Evolutionary conservation across 1,140 invertebrate species (phyloP).

Genomic region (Ctenoplectra terminalis): DNA sequence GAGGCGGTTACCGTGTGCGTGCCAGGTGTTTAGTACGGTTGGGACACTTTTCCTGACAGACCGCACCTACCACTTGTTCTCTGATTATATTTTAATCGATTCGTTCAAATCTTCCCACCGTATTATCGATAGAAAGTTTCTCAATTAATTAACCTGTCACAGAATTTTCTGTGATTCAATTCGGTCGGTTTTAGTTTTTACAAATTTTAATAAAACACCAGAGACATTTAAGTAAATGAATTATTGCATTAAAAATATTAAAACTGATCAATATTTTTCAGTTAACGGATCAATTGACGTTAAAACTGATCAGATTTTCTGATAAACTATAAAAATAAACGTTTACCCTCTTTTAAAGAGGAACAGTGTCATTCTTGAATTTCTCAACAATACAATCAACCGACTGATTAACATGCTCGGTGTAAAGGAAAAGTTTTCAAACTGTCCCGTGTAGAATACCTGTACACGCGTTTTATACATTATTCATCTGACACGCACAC

Average conservation of each 20-base stretch:
- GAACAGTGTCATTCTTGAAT: neutral
- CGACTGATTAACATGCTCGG: neutral
- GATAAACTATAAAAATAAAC: neutral
- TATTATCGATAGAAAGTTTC: neutral
- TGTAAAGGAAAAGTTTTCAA: constrained; percentile 5
- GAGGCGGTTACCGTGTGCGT: constrained; percentile 5
- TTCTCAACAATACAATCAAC: neutral
- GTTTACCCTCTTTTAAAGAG: neutral
- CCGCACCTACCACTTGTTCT: neutral
- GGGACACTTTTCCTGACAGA: neutral
- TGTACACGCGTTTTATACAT: no score
- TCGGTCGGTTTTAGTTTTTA: no score
- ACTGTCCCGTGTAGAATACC: neutral
- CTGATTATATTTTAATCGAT: neutral
- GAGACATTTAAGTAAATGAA: no score
- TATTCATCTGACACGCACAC: constrained; percentile 26
- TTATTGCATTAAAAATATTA: no score
- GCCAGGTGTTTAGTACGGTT: neutral
- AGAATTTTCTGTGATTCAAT: neutral
- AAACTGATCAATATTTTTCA: no score
- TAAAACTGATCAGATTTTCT: neutral
- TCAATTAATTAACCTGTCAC: neutral
- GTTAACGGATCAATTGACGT: neutral
- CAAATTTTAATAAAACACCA: no score
- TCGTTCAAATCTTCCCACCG: neutral